Percentiles rank a stretch among this genome's conserved stretches.
Conservation (phyloP, 1,140 invertebrate species). For the Rhagoletis zephyria region DNA sequence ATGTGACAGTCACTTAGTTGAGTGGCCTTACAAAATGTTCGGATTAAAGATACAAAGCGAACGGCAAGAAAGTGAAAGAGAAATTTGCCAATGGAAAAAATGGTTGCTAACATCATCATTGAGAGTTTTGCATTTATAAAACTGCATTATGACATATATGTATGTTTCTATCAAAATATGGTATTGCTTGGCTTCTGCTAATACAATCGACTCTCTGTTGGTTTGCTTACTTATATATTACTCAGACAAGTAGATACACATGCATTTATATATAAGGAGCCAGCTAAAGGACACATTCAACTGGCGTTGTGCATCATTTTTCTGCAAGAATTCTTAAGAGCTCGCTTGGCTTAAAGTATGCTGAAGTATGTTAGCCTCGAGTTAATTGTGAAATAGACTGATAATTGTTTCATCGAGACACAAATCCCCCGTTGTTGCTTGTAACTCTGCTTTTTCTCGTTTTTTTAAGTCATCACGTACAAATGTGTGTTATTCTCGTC, state of each 20-base stretch:
- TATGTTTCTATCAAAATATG: too few species aligned
- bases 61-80: background rate
- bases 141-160: too few species aligned
- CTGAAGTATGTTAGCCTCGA: background rate
- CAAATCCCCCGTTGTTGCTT: background rate
- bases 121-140: too few species aligned
- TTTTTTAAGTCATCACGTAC: background rate
- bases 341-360: background rate
- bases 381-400: background rate
- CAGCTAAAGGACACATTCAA: too few species aligned
- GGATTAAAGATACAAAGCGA: conserved; percentile 7
- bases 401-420: conserved; percentile 22
- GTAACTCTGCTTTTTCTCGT: background rate
- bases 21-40: conserved; percentile 33
- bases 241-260: too few species aligned
- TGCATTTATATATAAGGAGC: too few species aligned
- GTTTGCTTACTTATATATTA: too few species aligned
- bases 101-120: too few species aligned
- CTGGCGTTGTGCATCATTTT: too few species aligned
- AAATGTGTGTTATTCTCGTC: background rate
- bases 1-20: conserved; percentile 43
- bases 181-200: too few species aligned
- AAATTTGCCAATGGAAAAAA: background rate
- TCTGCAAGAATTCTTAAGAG: too few species aligned
- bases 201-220: too few species aligned